phyloP scores from a whole-genome alignment of 2,113 vertebrate species.

The Beaufortia kweichowensis region DNA sequence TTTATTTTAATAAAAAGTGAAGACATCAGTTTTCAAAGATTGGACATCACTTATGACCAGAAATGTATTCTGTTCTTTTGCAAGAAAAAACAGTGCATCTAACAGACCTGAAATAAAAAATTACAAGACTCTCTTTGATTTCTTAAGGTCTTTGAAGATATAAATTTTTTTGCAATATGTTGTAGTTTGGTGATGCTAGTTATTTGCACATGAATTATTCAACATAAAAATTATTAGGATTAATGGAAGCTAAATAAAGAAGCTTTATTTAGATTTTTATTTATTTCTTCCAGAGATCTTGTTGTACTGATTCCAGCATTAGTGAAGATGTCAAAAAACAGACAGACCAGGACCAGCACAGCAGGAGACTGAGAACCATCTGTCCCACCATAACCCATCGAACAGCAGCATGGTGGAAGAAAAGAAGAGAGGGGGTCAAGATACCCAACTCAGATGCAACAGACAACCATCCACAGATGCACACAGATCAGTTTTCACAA shows the following conservation, averaged over 20 bases:
- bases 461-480: conserved; percentile 1
- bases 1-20: too few relatives aligned
- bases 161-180: too few relatives aligned
- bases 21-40: too few relatives aligned
- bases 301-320: conserved; percentile 6
- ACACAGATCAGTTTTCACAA: not conserved
- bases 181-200: too few relatives aligned
- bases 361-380: not conserved
- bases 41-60: too few relatives aligned
- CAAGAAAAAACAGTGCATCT: too few relatives aligned
- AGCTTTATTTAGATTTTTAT: not conserved
- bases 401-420: conserved; percentile 47
- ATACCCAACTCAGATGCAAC: not conserved
- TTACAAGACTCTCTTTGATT: too few relatives aligned
- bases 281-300: conserved; percentile 15
- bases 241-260: not conserved
- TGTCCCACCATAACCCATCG: conserved; percentile 37
- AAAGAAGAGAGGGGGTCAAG: conserved; percentile 9
- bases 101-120: too few relatives aligned
- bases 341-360: not conserved
- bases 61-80: too few relatives aligned
- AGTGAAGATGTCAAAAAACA: conserved; percentile 9
- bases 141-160: too few relatives aligned
- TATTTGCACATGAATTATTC: not conserved
- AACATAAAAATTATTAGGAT: too few relatives aligned